These are phyloP conservation scores for Okapia johnstoni DNA, from an alignment of 2,113 vertebrate species.

Conservation along the genomic window DNA sequence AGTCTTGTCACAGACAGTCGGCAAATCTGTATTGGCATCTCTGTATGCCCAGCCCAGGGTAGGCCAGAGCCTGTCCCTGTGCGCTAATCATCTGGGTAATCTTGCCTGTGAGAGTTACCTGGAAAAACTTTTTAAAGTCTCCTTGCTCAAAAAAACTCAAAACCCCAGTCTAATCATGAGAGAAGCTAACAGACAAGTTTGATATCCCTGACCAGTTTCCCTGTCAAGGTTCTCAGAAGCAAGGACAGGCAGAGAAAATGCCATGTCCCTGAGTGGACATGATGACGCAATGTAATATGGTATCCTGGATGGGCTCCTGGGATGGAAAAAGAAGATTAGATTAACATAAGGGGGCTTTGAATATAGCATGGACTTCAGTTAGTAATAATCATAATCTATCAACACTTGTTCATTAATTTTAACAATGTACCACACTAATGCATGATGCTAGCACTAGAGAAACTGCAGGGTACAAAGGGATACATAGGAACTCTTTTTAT, in stretches of 20 bases:
- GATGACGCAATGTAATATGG: background rate
- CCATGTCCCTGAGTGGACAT: background rate
- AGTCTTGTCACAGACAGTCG: background rate
- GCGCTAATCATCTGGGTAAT: background rate
- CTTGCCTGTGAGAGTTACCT: background rate
- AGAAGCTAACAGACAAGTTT: background rate
- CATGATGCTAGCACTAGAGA: background rate
- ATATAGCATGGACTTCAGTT: background rate
- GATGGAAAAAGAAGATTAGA: background rate
- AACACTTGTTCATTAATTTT: background rate
- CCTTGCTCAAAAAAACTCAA: background rate
- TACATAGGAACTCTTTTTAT: background rate
- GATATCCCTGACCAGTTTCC: background rate
- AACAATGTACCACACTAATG: background rate
- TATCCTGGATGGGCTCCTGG: background rate
- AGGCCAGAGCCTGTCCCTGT: background rate
- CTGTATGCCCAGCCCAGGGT: background rate
- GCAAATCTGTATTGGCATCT: background rate
- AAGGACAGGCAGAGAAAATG: background rate
- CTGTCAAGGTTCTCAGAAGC: background rate
- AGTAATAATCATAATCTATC: background rate
- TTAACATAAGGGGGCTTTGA: background rate
- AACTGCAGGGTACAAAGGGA: no score
- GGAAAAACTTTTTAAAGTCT: background rate
- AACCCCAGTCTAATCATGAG: background rate